Conservation (phyloP, 2,113 vertebrate genomes). For the Nibea coibor region DNA sequence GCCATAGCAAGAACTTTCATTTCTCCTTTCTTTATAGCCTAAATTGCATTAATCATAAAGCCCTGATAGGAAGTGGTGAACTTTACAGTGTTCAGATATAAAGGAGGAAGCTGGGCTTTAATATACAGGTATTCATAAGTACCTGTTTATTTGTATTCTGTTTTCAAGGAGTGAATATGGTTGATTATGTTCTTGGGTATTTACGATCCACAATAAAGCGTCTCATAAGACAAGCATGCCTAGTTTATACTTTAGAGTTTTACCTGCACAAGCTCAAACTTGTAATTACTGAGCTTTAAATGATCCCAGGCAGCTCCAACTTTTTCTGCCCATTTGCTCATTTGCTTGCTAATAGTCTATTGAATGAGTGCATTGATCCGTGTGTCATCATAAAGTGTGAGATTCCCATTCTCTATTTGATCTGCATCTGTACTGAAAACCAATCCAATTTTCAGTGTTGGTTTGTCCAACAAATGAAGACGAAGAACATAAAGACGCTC, state of each 20-base stretch:
- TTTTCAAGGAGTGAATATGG: neutral
- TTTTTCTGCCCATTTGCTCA: conserved; percentile 23
- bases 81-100: neutral
- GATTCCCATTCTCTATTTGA: conserved; percentile 9
- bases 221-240: neutral
- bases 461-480: conserved; percentile 5
- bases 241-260: neutral
- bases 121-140: neutral
- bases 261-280: neutral
- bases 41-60: conserved; percentile 11
- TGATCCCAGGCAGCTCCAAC: conserved; percentile 4
- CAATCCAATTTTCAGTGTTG: neutral
- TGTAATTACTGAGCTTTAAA: conserved; percentile 34
- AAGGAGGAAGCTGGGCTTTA: neutral
- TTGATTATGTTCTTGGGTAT: neutral
- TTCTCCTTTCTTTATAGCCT: neutral
- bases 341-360: conserved; percentile 19
- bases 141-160: neutral
- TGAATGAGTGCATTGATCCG: conserved; percentile 35
- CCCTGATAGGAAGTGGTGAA: neutral
- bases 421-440: conserved; percentile 10
- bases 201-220: neutral
- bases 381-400: conserved; percentile 23
- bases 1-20: neutral
- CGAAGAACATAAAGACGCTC: conserved; percentile 25